A percentile compares a stretch with the other conserved stretches of the same genome.
phyloP scores from a whole-genome alignment of 2,797 vertebrate species.

The Carduelis carduelis region DNA sequence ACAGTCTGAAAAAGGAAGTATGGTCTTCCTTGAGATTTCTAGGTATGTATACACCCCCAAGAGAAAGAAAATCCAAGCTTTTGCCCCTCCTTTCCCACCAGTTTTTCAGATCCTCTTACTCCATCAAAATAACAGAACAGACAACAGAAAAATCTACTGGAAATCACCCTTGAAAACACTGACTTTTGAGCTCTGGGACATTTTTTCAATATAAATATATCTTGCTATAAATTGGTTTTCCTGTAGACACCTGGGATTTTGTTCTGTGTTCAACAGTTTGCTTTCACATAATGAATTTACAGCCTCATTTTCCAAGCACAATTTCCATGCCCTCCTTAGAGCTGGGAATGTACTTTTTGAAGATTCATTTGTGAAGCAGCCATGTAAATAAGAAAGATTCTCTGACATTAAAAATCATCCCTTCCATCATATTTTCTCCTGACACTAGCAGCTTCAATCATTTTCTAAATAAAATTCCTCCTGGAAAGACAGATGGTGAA shows the following conservation, averaged over 20 bases:
- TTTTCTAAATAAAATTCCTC: not conserved
- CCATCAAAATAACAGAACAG: not conserved
- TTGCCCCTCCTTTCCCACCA: not conserved
- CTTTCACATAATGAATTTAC: not conserved
- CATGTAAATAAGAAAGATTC: not conserved
- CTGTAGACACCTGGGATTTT: not conserved
- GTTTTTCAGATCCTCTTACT: not conserved
- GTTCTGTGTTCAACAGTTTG: not conserved
- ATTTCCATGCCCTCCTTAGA: not conserved
- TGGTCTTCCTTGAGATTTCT: not conserved
- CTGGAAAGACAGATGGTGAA: not conserved
- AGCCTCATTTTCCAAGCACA: not conserved
- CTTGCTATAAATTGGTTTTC: not conserved
- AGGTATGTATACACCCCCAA: not conserved
- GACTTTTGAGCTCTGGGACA: not conserved
- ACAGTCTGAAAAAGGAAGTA: not conserved
- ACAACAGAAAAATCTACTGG: not conserved
- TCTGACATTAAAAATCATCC: not conserved
- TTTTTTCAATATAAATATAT: not conserved
- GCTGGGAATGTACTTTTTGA: not conserved
- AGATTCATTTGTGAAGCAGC: not conserved
- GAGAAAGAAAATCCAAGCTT: not conserved
- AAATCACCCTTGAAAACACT: not conserved
- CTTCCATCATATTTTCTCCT: not conserved
- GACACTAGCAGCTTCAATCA: not conserved